Conservation (phyloP, 2,888 invertebrate species). For the Capitulum mitella region DNA sequence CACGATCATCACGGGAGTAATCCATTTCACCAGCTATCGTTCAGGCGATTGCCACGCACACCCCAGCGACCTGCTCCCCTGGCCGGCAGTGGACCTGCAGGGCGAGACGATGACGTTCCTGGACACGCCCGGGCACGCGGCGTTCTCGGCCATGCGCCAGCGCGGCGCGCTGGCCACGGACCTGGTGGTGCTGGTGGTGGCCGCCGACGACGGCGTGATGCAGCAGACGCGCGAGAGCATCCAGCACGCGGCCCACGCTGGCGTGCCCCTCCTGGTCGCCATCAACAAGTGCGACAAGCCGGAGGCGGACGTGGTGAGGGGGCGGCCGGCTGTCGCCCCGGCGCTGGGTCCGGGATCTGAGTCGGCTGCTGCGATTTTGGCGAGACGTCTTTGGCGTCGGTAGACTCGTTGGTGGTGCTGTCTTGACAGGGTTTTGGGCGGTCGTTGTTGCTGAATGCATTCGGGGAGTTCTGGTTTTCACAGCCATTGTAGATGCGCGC, state of each 20-base stretch:
- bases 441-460: no score
- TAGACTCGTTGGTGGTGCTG: no score
- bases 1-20: no score
- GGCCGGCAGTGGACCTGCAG: not conserved
- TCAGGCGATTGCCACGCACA: no score
- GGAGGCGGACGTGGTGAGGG: conserved; percentile 64
- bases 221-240: conserved; percentile 63
- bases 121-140: conserved; percentile 98
- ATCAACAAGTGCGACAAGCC: conserved; percentile 97
- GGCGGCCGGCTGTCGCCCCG: no score
- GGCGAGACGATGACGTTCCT: conserved; percentile 62
- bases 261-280: conserved; percentile 80
- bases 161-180: conserved; percentile 95
- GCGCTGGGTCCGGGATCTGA: no score
- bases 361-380: no score
- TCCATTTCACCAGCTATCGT: no score
- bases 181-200: conserved; percentile 89
- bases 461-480: no score
- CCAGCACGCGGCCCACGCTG: conserved; percentile 29
- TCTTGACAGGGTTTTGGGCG: no score
- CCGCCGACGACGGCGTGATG: conserved; percentile 99
- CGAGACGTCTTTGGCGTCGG: no score
- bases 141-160: conserved; percentile 86
- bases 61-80: not conserved
- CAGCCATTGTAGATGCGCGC: no score